Evolutionary conservation across 1,140 invertebrate species (phyloP), one percentile per base, ranked within the genome.

Genomic region (Lepidurus packardi): DNA sequence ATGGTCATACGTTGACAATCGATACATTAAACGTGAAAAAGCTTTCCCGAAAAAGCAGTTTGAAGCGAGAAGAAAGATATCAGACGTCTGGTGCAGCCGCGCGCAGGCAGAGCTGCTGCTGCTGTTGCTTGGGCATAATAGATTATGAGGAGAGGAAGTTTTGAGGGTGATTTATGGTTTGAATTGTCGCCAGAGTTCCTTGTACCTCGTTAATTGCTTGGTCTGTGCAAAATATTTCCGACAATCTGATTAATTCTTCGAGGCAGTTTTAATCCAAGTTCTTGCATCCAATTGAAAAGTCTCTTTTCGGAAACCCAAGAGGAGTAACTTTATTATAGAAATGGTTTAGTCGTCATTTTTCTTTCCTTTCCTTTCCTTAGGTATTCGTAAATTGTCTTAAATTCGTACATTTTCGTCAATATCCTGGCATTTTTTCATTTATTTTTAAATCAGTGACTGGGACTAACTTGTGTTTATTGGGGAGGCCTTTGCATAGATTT

Each of bases 181-280:
- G 53, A 65, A 65, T 65, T 65, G 53, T 65, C 53, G 53, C 53
- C 53, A 65, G 53, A 65, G 53, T 65, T 65, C 53, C 53, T n/a
- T 65, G 53, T 65, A 65, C 53, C 53, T 21, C 13, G 16, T 13
- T 65, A 65, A 65, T 65, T 65, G 53, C 53, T 65, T 65, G 53
- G 53, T 65, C 16, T 65, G 16, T 65, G 53, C 53, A 65, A 21
- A 65, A n/a, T 65, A 65, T 65, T 65, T 65, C 53, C 53, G 13
- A 65, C 16, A 65, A 65, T 9, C 53, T 9, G 53, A 21, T 65
- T 13, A 16, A 0, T 65, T 65, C 21, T 65, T 65, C 53, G 16
- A 65, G 16, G 8, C 1, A 34, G 34, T 21, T 65, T 65, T 65
- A 21, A 13, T 21, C 21, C 53, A n/a, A n/a, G 21, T 65, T 65